Evolutionary conservation across 2,888 invertebrate species (phyloP), one percentile per base, ranked within the genome.

Genomic region (Rotaria socialis): DNA sequence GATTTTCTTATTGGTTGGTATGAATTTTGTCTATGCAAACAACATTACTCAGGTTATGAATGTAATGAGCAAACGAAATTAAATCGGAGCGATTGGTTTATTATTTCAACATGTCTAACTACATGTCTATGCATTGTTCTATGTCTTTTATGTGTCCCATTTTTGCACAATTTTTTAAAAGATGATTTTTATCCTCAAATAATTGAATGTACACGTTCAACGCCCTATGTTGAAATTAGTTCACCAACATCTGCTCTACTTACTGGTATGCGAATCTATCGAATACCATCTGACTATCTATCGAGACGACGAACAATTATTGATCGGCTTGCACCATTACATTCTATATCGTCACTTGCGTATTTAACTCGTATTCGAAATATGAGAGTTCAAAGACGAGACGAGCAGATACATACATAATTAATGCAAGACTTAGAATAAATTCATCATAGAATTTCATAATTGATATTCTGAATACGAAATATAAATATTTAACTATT

Each of bases 111-210:
- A 47, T 80, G 43, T 80, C n/a, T 80, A 47, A 47, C 47, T 7
- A 11, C 47, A 47, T 80, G 43, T 80, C 3, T 47, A 10, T n/a
- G 19, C 5, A 47, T 47, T 80, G 24, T 24, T 43, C 8, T 80
- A n/a, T 80, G 80, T 80, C 43, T 47, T 47, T 24, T n/a, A n/a
- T 80, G 8, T 80, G 14, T 80, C 11, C 80, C 80, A 80, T 47
- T 80, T 80, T 80, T 80, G 0, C 47, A 80, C 5, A 47, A 22
- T 14, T 80, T 80, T 80, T 14, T 80, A 47, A n/a, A 80, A 80
- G 47, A 80, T 24, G 80, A 80, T 47, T 80, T 80, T 80, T 47
- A 80, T 80, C 80, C 80, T 47, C 80, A 80, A 80, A 80, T 80
- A 24, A 80, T 80, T n/a, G 80, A 80, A 80, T 80, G 80, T 47